Evolutionary conservation across 2,888 invertebrate species (phyloP).

Genomic region (Lochmaea capreae): DNA sequence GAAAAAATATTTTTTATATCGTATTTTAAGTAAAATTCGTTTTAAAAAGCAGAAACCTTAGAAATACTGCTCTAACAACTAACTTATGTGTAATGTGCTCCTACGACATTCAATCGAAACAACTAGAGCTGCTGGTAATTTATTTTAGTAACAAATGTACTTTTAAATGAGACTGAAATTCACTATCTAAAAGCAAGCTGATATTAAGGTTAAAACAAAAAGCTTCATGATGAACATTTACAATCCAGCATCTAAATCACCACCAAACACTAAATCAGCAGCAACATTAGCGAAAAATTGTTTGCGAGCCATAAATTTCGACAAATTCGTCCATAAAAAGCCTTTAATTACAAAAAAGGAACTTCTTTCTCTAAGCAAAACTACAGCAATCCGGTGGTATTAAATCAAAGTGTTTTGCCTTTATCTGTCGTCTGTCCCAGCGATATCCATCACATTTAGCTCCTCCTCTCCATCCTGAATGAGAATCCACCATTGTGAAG

Average conservation of each 20-base stretch:
- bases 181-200: neutral
- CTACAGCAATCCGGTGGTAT: constrained; percentile 61
- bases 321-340: constrained; percentile 58
- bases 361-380: constrained; percentile 64
- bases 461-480: constrained; percentile 57
- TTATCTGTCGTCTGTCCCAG: constrained; percentile 65
- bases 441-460: constrained; percentile 64
- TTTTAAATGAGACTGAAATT: neutral
- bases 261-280: constrained; percentile 44
- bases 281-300: constrained; percentile 50
- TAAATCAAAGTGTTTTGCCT: constrained; percentile 67
- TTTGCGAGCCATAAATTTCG: constrained; percentile 56
- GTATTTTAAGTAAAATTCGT: no score
- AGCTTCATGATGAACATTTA: constrained; percentile 28
- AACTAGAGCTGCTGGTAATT: no score
- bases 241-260: constrained; percentile 28
- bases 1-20: no score
- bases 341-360: constrained; percentile 65
- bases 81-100: no score
- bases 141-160: neutral
- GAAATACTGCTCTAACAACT: no score
- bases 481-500: constrained; percentile 40
- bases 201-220: constrained; percentile 20
- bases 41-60: no score
- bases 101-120: no score